Conservation (phyloP, 2,797 vertebrate species). For the Meda fulgida region DNA sequence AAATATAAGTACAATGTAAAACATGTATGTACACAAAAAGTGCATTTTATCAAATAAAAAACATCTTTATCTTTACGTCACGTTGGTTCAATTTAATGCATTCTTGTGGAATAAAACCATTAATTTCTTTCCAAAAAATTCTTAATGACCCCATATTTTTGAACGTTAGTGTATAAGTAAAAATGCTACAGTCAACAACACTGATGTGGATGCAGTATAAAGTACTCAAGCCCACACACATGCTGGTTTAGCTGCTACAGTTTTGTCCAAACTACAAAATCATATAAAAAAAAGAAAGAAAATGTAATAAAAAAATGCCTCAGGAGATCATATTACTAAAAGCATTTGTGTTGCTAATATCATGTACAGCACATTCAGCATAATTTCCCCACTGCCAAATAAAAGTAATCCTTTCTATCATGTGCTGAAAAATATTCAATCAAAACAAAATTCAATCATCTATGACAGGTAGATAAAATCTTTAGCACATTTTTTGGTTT, state of each 20-base stretch:
- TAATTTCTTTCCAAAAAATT: neutral
- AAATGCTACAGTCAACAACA: neutral
- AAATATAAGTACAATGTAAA: neutral
- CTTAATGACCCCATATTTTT: neutral
- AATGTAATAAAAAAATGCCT: neutral
- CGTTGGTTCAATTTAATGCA: neutral
- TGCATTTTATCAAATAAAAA: neutral
- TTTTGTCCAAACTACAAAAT: neutral
- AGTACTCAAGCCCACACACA: neutral
- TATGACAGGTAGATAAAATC: neutral
- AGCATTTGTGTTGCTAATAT: neutral
- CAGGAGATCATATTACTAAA: neutral
- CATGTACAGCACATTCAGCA: neutral
- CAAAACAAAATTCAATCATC: neutral
- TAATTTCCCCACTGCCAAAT: neutral
- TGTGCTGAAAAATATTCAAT: neutral
- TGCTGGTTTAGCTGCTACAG: neutral
- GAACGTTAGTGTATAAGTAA: neutral
- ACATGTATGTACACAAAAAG: neutral
- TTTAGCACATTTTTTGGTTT: neutral
- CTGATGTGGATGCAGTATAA: neutral
- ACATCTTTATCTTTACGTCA: neutral
- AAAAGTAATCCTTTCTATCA: neutral
- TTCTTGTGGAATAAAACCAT: neutral
- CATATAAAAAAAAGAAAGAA: neutral